Base-by-base conservation (phyloP, 2,888 invertebrate species). In the Malachius bipustulatus region DNA sequence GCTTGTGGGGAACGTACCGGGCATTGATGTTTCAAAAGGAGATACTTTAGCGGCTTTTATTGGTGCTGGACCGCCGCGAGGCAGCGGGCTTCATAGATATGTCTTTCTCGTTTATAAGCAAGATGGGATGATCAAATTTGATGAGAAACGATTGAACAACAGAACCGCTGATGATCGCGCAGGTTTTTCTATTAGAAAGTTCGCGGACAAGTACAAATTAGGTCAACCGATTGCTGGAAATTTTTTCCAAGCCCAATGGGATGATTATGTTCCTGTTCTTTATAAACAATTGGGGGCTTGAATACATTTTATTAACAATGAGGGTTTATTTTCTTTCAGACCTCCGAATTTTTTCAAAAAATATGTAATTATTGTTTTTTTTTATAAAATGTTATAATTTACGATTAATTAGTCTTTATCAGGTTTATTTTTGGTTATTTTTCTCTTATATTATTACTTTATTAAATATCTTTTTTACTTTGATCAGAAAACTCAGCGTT, bases 1-100 rank as follows among this genome's bases (percentile, higher is more conserved):
- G 82, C 60, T 82, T 2, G 70, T 82, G 8, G 78, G 71, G 24
- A 83, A 83, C 51, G 76, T 83, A 48, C 72, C 72, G 4, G 79
- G 75, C 9, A 63, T 62, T 39, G 69, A 77, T 42, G 50, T 51
- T 4, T 52, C 52, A 8, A 66, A 69, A 46, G 78, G 80, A 14
- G 75, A 79, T 54, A 64, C 66, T 13, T 56, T 80, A 6, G 66
- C 75, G 10, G 75, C 72, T 40, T 83, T 81, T 51, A 47, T 62
- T 31, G 73, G 74, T 14, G 58, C 72, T 16, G 80, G 77, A 4
- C 81, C 82, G n/a, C 80, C 80, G 4, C 67, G 74, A 57, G 74
- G 69, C 30, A 75, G 77, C 19, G 77, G 77, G 10, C 59, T 78
- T n/a, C 80, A 81, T 58, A 70, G 81, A 13, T 28, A 28, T 12